Base-by-base conservation (phyloP, 2,113 vertebrate genomes). In the Falco punctatus region DNA sequence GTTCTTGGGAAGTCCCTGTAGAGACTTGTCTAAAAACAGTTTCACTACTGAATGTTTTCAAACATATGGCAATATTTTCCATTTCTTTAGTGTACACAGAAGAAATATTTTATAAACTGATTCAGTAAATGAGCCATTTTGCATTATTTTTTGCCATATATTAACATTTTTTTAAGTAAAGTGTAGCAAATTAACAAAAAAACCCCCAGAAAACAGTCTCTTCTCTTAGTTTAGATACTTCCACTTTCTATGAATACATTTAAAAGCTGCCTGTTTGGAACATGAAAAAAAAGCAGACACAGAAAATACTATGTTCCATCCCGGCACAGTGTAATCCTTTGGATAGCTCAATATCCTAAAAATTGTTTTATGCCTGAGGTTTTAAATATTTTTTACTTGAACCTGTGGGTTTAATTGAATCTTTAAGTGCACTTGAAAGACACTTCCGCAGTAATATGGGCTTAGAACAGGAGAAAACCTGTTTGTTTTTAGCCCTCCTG, bases 401-500 rank as follows among this genome's bases (percentile, higher is more conserved):
- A 83, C 3, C 6, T 1, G 1, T 30, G 7, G 3, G 12, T 42
- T 42, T 42, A 42, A 42, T n/a, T 20, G 18, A 73, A 77, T 78
- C 73, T 81, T 88, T 67, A 92, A 21, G 8, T 62, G 15, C 14
- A 27, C 13, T 49, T 8, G 5, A 77, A 84, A 69, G 48, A 81
- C 1, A 0, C 9, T 77, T 81, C 49, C 66, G 13, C 9, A 79
- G 5, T 46, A 27, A 48, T 32, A n/a, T 1, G 6, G 14, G 44
- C 15, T 75, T 23, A 62, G 19, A 54, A 32, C 15, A 70, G 35
- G 35, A 61, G 20, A 86, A 90, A 77, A 35, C 4, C 26, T 65
- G 20, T 61, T 35, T 86, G 23, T 20, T 55, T 92, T 82, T 67
- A 69, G 33, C 8, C 9, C 17, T 77, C 81, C 69, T 52, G 64